A percentile compares a stretch with the other conserved stretches of the same genome.
Conservation (phyloP, 2,888 invertebrate species). For the Junonia oenone region DNA sequence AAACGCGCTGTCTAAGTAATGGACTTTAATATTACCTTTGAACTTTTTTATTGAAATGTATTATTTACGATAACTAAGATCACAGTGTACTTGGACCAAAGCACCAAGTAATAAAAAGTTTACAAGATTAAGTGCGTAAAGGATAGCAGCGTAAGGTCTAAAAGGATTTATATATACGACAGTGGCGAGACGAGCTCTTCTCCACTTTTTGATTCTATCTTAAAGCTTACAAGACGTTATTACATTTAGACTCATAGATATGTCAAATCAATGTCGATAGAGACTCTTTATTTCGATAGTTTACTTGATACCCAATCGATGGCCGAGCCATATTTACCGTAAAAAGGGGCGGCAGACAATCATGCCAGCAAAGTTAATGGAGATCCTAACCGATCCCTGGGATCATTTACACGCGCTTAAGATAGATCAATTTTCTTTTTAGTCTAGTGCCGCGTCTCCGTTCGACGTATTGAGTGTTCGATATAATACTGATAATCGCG, state of each 20-base stretch:
- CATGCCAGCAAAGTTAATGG: conserved; percentile 18
- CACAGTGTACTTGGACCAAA: conserved; percentile 26
- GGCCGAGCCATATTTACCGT: conserved; percentile 29
- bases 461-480: conserved; percentile 8
- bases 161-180: conserved; percentile 53
- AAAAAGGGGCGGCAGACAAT: conserved; percentile 25
- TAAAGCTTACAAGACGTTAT: conserved; percentile 35
- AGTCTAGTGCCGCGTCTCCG: conserved; percentile 27
- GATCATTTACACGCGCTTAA: conserved; percentile 18
- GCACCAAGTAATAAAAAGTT: conserved; percentile 39
- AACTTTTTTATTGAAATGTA: background rate
- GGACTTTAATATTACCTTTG: too few relatives aligned
- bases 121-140: conserved; percentile 45
- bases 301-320: conserved; percentile 31
- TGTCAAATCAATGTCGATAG: conserved; percentile 37
- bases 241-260: conserved; percentile 37
- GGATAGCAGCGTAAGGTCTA: conserved; percentile 42
- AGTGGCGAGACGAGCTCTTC: conserved; percentile 41
- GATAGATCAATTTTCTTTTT: conserved; percentile 18
- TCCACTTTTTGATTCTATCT: conserved; percentile 34
- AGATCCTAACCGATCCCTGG: conserved; percentile 4
- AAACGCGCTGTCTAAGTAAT: too few relatives aligned
- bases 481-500: conserved; percentile 4
- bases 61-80: background rate
- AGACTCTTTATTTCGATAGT: conserved; percentile 37